Evolutionary conservation across 2,113 vertebrate genomes (phyloP).

Genomic region (Aegypius monachus): DNA sequence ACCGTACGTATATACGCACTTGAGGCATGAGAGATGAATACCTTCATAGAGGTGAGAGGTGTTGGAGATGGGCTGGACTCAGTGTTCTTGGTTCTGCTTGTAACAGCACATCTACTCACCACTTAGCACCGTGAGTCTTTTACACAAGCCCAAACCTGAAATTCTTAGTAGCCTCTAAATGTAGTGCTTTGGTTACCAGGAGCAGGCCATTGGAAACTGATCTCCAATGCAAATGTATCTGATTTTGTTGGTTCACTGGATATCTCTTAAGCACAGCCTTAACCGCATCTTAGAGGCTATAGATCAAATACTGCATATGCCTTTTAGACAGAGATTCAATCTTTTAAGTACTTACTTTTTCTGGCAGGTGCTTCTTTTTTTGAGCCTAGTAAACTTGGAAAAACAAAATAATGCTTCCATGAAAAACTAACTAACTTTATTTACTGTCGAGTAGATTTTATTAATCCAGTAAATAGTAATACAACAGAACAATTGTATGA

Average conservation of each 20-base stretch:
- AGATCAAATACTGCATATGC: neutral
- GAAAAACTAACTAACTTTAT: neutral
- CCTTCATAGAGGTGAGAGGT: neutral
- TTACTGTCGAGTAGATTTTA: neutral
- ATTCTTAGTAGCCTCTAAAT: neutral
- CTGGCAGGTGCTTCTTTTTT: neutral
- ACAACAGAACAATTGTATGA: neutral
- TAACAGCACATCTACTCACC: neutral
- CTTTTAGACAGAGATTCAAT: neutral
- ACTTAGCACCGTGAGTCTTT: fast-evolving
- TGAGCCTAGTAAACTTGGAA: neutral
- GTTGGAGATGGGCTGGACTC: neutral
- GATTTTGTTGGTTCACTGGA: neutral
- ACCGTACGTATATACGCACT: fast-evolving
- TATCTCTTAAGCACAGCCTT: neutral
- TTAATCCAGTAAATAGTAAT: neutral
- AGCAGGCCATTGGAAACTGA: neutral
- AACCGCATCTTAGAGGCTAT: neutral
- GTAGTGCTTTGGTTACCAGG: neutral
- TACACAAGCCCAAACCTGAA: neutral
- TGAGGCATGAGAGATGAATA: neutral
- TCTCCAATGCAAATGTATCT: neutral
- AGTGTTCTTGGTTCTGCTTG: neutral
- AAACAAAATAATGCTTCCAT: neutral
- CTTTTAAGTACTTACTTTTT: neutral